Percentiles rank a stretch among this genome's conserved stretches.
Conservation (phyloP, 2,113 vertebrate genomes). For the Mixornis gularis region DNA sequence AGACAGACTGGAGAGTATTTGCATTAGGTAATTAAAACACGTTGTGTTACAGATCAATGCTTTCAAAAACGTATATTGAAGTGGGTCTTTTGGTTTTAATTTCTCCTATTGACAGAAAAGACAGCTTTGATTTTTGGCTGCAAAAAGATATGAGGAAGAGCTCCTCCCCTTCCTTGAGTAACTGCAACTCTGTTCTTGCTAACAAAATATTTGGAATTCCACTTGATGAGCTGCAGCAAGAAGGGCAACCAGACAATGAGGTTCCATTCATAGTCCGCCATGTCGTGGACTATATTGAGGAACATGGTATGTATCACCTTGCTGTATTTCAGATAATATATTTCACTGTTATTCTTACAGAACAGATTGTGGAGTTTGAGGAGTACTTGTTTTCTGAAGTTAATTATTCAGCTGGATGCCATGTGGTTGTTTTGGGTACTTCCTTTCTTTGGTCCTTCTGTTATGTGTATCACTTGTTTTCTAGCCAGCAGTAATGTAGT, state of each 20-base stretch:
- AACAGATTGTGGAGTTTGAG: background rate
- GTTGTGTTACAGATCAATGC: background rate
- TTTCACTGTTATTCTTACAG: background rate
- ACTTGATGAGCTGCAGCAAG: slow-evolving; percentile 92
- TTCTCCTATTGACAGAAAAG: slow-evolving; percentile 80
- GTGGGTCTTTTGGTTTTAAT: background rate
- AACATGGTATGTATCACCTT: slow-evolving; percentile 85
- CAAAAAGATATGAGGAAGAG: slow-evolving; percentile 99
- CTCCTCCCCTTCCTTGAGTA: slow-evolving; percentile 92
- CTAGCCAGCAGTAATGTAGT: background rate
- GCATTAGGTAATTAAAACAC: background rate
- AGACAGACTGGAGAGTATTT: background rate
- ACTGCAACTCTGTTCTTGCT: slow-evolving; percentile 89
- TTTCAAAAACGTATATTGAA: slow-evolving; percentile 27
- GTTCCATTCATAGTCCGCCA: slow-evolving; percentile 94
- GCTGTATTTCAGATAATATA: background rate
- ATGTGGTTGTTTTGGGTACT: background rate
- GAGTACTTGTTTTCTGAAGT: background rate
- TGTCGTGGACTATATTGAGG: slow-evolving; percentile 96
- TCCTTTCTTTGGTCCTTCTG: background rate
- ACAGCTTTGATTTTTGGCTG: slow-evolving; percentile 89
- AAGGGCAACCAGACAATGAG: slow-evolving; percentile 88
- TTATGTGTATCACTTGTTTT: background rate
- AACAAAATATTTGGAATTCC: slow-evolving; percentile 95
- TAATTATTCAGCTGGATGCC: background rate